Base-by-base conservation (phyloP, 64 coral and sea anemone species). In the Montipora capricornis region DNA sequence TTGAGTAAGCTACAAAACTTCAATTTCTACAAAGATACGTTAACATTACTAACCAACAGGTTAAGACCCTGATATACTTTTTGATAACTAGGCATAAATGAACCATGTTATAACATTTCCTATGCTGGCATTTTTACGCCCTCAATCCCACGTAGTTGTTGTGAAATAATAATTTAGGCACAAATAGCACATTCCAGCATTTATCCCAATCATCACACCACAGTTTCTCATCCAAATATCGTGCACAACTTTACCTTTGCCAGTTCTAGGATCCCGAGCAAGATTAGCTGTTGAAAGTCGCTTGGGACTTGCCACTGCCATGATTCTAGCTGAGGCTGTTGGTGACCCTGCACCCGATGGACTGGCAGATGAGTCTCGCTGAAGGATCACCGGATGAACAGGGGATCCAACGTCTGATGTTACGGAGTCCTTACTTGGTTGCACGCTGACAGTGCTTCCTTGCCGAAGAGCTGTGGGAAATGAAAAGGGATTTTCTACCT, bases 211-310 rank as follows among this genome's bases (percentile, higher is more conserved):
- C 37, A 37, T 2, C 37, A 37, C 37, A 37, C 37, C 37, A 37
- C 37, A 37, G 37, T 37, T 37, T 37, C 37, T 37, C 37, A 37
- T 37, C 37, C 37, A 37, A 37, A 37, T 37, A 37, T 37, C 37
- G 37, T 57, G 6, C 53, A 57, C 53, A 57, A 67, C 29, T 14
- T 68, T 92, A 99, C 98, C 98, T 99, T 99, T 99, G 12, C 98
- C 98, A 71, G 98, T 99, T 77, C 94, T 95, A 13, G 98, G 98
- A 80, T 99, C 98, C 6, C 98, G 85, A 37, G 93, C 91, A 9
- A 91, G 88, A 24, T 84, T 83, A 68, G 91, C 19, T 24, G 66
- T 79, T 29, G 96, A 95, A 82, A 81, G 68, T 20, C 90, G 80
- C 46, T 84, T 90, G 20, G 96, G 96, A 48, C 96, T 97, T 74